phyloP scores from a whole-genome alignment of 1,140 invertebrate genomes.

The Coboldia fuscipes region DNA sequence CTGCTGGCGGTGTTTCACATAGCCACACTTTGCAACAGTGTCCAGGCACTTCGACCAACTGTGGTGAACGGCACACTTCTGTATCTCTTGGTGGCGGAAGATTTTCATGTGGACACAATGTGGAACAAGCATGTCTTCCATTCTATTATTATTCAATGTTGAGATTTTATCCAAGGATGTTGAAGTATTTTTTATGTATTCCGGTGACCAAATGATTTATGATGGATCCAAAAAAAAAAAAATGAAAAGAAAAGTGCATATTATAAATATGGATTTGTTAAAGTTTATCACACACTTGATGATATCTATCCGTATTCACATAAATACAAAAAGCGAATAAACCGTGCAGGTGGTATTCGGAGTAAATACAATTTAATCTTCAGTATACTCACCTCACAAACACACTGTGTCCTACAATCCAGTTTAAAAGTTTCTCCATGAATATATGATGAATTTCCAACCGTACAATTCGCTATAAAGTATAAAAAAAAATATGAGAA shows the following conservation, averaged over 20 bases:
- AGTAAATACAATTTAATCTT: neutral
- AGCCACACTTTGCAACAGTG: constrained; percentile 54
- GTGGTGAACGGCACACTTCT: constrained; percentile 32
- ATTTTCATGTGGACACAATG: constrained; percentile 45
- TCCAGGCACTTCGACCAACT: constrained; percentile 38
- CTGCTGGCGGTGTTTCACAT: constrained; percentile 37
- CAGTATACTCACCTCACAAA: constrained; percentile 33
- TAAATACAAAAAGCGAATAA: neutral
- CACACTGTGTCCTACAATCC: constrained; percentile 42
- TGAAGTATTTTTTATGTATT: neutral
- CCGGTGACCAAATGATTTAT: constrained; percentile 7
- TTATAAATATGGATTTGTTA: constrained; percentile 2
- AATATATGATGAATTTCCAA: constrained; percentile 33
- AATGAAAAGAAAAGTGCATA: constrained; percentile 14
- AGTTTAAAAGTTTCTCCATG: constrained; percentile 41
- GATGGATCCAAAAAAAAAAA: constrained; percentile 2
- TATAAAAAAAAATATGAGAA: constrained; percentile 5
- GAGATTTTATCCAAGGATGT: constrained; percentile 5
- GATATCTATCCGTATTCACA: neutral
- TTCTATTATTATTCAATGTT: constrained; percentile 24
- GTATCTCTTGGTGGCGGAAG: constrained; percentile 30
- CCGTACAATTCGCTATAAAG: constrained; percentile 24
- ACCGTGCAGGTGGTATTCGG: neutral
- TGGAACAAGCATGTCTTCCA: constrained; percentile 48
- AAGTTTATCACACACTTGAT: constrained; percentile 3